Evolutionary conservation across 2,797 vertebrate species (phyloP).

Genomic region (Phalloptychus januarius): DNA sequence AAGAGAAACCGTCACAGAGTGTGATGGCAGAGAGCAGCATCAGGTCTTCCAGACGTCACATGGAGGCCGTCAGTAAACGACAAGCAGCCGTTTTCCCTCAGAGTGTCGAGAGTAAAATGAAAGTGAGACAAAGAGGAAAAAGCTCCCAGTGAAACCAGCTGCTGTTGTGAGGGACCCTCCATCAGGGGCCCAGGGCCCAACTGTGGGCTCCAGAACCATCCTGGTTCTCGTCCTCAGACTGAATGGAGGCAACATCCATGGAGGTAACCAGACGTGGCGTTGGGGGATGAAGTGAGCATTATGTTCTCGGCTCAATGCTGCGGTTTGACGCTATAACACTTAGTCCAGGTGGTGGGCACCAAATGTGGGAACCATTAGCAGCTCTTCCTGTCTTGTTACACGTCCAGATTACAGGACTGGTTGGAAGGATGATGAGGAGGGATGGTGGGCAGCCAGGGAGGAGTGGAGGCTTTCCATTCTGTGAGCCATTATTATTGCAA

Average conservation of each 20-base stretch:
- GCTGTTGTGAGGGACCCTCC: neutral
- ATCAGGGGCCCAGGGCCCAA: constrained; percentile 19
- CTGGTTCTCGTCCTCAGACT: constrained; percentile 29
- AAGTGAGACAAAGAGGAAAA: constrained; percentile 11
- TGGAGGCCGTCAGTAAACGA: constrained; percentile 18
- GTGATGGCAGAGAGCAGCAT: constrained; percentile 36
- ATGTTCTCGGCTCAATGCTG: constrained; percentile 24
- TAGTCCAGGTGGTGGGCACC: neutral
- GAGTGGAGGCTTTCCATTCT: neutral
- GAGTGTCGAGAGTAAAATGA: constrained; percentile 2
- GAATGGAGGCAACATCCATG: constrained; percentile 54
- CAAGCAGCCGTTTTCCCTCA: constrained; percentile 33
- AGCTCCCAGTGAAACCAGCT: constrained; percentile 52
- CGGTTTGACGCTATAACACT: constrained; percentile 1
- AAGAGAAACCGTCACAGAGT: constrained; percentile 38
- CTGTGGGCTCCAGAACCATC: constrained; percentile 52
- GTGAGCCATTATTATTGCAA: neutral
- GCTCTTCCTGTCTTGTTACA: neutral
- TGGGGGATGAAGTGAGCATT: constrained; percentile 61
- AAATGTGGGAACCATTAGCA: constrained; percentile 5
- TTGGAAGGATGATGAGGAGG: neutral
- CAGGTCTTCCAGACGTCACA: constrained; percentile 61
- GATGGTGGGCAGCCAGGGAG: neutral
- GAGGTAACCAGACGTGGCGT: constrained; percentile 63
- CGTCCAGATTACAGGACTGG: neutral